phyloP scores from a whole-genome alignment of 1,140 invertebrate species.

The Phenacoccus solenopsis region DNA sequence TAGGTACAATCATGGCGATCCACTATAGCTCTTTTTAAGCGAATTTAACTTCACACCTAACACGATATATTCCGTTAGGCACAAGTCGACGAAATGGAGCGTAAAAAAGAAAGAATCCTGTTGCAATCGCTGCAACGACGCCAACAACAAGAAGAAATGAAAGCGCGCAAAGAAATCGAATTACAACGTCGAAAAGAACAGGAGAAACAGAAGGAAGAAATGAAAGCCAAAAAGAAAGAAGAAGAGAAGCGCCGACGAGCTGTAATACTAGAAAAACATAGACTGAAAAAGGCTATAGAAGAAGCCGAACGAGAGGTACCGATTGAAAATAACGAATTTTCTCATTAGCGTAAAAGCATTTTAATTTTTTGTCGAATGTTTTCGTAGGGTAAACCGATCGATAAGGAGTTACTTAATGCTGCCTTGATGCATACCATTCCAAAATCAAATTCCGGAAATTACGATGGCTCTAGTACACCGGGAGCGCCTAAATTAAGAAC shows the following conservation, averaged over 20 bases:
- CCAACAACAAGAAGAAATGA: conserved; percentile 76
- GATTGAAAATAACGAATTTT: not conserved
- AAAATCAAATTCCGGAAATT: conserved; percentile 9
- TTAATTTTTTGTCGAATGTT: not conserved
- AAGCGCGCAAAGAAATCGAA: conserved; percentile 72
- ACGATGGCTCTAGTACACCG: conserved; percentile 18
- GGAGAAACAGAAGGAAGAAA: conserved; percentile 73
- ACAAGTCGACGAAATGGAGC: conserved; percentile 79
- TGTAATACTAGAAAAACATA: conserved; percentile 84
- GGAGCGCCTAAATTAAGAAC: conserved; percentile 43
- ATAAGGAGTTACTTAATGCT: conserved; percentile 55
- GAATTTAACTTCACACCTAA: not conserved
- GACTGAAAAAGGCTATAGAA: conserved; percentile 85
- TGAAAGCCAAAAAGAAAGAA: conserved; percentile 71
- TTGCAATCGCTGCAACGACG: conserved; percentile 69
- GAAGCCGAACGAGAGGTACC: conserved; percentile 71
- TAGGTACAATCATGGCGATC: too few relatives aligned
- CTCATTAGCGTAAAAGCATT: too few relatives aligned
- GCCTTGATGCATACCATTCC: conserved; percentile 33
- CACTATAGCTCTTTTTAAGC: not conserved
- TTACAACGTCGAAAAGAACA: conserved; percentile 58
- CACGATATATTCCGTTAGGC: conserved; percentile 21
- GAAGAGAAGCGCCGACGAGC: conserved; percentile 77
- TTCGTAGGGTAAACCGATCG: conserved; percentile 54
- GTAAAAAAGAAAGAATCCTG: conserved; percentile 78